A percentile compares a stretch with the other conserved stretches of the same genome.
Conservation (phyloP, 2,797 vertebrate genomes). For the Cuniculus paca region DNA sequence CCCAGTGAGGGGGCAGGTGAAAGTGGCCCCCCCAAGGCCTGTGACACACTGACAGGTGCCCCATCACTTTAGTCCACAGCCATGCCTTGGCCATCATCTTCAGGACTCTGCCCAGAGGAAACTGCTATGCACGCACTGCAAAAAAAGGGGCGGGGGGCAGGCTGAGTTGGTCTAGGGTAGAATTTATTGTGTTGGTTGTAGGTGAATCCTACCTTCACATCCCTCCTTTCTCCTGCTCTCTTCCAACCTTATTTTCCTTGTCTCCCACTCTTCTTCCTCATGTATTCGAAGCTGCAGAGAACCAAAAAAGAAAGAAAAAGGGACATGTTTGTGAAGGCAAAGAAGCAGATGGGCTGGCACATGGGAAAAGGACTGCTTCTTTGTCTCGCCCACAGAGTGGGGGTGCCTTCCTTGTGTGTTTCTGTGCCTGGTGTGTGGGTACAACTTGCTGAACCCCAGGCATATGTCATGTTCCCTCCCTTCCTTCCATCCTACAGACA, state of each 20-base stretch:
- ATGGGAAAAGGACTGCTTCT: conserved; percentile 69
- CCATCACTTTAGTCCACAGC: background rate
- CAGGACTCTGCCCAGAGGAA: background rate
- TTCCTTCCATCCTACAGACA: background rate
- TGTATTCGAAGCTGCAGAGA: conserved; percentile 73
- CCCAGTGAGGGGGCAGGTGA: background rate
- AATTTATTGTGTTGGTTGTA: conserved; percentile 72
- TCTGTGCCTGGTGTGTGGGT: conserved; percentile 70
- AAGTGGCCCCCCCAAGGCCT: background rate
- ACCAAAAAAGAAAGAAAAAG: conserved; percentile 51
- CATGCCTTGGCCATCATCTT: background rate
- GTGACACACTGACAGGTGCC: background rate
- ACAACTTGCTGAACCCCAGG: conserved; percentile 59
- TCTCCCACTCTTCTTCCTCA: conserved; percentile 62
- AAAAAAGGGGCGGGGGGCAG: conserved; percentile 17
- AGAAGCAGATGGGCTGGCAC: conserved; percentile 78
- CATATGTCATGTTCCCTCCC: conserved; percentile 25
- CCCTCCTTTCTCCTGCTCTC: conserved; percentile 33
- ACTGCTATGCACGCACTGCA: background rate
- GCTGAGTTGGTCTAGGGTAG: background rate
- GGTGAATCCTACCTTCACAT: background rate
- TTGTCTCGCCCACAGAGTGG: conserved; percentile 72
- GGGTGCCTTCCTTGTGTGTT: conserved; percentile 70
- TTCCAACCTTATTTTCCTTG: conserved; percentile 74
- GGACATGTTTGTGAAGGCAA: conserved; percentile 71